Conservation (phyloP, 2,888 invertebrate genomes). For the Lathronympha strigana region DNA sequence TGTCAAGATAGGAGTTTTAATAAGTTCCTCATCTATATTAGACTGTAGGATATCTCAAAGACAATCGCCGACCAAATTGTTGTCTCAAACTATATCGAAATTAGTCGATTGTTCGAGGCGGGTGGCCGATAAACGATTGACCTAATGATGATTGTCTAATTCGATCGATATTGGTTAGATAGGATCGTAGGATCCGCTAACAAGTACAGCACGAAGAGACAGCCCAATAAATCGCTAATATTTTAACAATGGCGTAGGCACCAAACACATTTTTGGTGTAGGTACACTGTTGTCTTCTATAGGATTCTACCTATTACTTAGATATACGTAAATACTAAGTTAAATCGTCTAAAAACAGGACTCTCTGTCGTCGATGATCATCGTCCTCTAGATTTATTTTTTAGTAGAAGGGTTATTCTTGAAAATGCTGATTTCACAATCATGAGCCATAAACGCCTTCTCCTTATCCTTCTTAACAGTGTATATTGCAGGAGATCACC, state of each 20-base stretch:
- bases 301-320: too few species aligned
- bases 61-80: conserved; percentile 30
- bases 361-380: too few species aligned
- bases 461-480: too few species aligned
- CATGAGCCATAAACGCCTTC: too few species aligned
- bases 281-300: too few species aligned
- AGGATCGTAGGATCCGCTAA: conserved; percentile 35
- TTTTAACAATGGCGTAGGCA: neutral
- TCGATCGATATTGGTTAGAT: conserved; percentile 37
- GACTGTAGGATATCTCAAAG: conserved; percentile 28
- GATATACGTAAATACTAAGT: too few species aligned
- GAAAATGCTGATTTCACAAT: too few species aligned
- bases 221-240: neutral
- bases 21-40: conserved; percentile 8
- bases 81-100: conserved; percentile 19
- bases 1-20: conserved; percentile 5
- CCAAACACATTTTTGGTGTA: too few species aligned
- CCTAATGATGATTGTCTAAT: conserved; percentile 30
- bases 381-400: too few species aligned
- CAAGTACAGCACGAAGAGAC: conserved; percentile 1
- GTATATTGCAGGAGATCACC: too few species aligned
- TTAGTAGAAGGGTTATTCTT: too few species aligned
- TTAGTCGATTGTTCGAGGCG: conserved; percentile 37
- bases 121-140: conserved; percentile 39
- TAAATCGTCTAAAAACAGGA: too few species aligned